A percentile compares a stretch with the other conserved stretches of the same genome.
These are phyloP conservation scores for Puntigrus tetrazona DNA, from an alignment of 2,113 vertebrate genomes.

Conservation along the genomic window DNA sequence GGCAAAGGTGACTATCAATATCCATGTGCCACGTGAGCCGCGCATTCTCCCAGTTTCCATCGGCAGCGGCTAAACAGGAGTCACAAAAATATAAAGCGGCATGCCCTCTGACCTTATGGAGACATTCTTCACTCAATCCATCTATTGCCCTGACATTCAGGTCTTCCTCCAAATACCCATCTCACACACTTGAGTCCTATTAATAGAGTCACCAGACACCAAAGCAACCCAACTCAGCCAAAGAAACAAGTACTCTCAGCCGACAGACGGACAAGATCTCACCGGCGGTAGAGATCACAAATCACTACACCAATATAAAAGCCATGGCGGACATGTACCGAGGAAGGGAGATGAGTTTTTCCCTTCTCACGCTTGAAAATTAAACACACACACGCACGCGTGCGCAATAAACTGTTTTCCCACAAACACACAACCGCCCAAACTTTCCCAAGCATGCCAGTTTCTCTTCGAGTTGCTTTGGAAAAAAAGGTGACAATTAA, in stretches of 20 bases:
- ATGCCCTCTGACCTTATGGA: conserved; percentile 29
- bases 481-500: neutral
- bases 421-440: neutral
- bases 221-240: neutral
- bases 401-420: neutral
- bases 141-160: conserved; percentile 30
- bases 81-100: neutral
- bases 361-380: neutral
- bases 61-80: neutral
- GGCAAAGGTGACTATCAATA: neutral
- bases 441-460: neutral
- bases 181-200: conserved; percentile 20
- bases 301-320: neutral
- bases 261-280: neutral
- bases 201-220: conserved; percentile 41
- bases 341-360: neutral
- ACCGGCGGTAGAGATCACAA: neutral
- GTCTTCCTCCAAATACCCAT: conserved; percentile 6
- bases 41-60: neutral
- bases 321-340: neutral
- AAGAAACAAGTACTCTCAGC: conserved; percentile 23
- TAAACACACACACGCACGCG: neutral
- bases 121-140: conserved; percentile 13
- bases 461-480: neutral
- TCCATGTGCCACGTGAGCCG: neutral